These are phyloP conservation scores for Drosophila mojavensis DNA, from an alignment of 1,140 invertebrate genomes.

Conservation along the genomic window DNA sequence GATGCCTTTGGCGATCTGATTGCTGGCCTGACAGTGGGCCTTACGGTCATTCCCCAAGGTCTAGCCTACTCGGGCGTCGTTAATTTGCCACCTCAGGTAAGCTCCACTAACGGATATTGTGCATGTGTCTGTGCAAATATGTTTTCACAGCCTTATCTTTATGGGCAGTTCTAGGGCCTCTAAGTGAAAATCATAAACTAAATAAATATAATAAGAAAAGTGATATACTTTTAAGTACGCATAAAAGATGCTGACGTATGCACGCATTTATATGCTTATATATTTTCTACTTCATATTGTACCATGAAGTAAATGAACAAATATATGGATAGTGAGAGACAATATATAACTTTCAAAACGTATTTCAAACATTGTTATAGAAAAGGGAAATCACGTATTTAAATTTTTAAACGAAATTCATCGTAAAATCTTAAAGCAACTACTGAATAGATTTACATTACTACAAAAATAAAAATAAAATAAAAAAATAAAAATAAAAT, in stretches of 20 bases:
- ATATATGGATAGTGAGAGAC: too few relatives aligned
- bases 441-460: too few relatives aligned
- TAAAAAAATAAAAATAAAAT: too few relatives aligned
- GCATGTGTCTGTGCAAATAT: neutral
- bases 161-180: neutral
- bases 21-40: conserved; percentile 93
- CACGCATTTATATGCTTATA: neutral
- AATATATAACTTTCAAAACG: too few relatives aligned
- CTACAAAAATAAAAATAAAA: too few relatives aligned
- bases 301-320: too few relatives aligned
- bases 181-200: too few relatives aligned
- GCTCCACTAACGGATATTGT: neutral
- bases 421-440: too few relatives aligned
- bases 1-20: conserved; percentile 90
- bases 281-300: neutral
- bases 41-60: conserved; percentile 93
- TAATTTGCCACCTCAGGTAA: conserved; percentile 88
- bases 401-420: too few relatives aligned
- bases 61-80: conserved; percentile 94
- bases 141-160: conserved; percentile 25
- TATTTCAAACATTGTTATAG: too few relatives aligned
- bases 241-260: conserved; percentile 2
- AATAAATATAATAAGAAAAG: too few relatives aligned
- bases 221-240: neutral
- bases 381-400: too few relatives aligned